Evolutionary conservation across 2,888 invertebrate genomes (phyloP).

Genomic region (Rotaria magnacalcarata): DNA sequence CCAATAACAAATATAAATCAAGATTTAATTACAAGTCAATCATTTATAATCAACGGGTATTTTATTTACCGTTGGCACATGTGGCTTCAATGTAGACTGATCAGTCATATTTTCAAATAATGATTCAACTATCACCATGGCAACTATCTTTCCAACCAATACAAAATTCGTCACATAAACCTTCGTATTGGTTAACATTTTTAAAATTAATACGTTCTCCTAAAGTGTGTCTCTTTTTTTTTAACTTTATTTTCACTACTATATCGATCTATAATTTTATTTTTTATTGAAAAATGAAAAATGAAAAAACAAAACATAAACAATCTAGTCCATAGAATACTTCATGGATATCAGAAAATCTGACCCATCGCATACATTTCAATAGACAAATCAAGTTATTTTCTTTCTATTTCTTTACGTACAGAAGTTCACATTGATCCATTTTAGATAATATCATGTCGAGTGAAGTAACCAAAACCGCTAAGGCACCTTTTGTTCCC

Average conservation of each 20-base stretch:
- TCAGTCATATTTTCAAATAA: background rate
- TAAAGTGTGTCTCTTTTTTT: no score
- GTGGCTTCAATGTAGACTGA: background rate
- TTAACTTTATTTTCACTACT: no score
- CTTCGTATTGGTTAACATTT: background rate
- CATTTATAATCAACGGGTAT: background rate
- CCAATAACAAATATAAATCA: no score
- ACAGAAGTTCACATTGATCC: slow-evolving; percentile 8
- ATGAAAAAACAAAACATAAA: background rate
- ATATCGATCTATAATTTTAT: no score
- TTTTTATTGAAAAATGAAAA: no score
- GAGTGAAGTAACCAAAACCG: slow-evolving; percentile 36
- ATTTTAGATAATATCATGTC: slow-evolving; percentile 41
- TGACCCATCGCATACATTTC: background rate
- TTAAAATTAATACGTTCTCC: no score
- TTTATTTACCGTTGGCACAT: background rate
- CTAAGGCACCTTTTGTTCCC: slow-evolving; percentile 33
- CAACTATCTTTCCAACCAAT: background rate
- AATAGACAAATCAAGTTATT: no score
- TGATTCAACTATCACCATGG: background rate
- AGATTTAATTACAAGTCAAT: no score
- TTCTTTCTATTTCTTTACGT: background rate
- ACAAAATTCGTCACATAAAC: background rate
- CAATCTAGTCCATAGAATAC: background rate
- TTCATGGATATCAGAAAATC: background rate